These are phyloP conservation scores for Ochropacha duplaris DNA, from an alignment of 2,888 invertebrate species.

Conservation along the genomic window DNA sequence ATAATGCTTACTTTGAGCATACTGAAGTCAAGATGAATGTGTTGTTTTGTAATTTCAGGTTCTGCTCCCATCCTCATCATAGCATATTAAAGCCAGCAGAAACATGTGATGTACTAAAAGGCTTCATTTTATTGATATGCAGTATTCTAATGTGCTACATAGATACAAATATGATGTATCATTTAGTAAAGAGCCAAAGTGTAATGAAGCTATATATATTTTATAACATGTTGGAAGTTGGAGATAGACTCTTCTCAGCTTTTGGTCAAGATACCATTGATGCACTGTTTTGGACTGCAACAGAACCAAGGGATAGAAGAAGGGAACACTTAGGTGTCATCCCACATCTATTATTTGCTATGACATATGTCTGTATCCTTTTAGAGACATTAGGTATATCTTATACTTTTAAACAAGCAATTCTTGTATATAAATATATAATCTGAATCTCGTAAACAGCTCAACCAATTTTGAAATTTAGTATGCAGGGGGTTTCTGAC, in stretches of 20 bases:
- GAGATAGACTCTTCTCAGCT: conserved; percentile 96
- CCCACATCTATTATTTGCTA: conserved; percentile 95
- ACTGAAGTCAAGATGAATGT: background rate
- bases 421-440: too few relatives aligned
- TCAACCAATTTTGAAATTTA: too few relatives aligned
- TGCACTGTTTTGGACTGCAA: conserved; percentile 99
- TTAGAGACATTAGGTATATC: conserved; percentile 32
- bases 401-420: background rate
- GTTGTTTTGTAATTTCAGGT: conserved; percentile 46
- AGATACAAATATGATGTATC: conserved; percentile 99
- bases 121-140: conserved; percentile 92
- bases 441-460: too few relatives aligned
- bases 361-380: conserved; percentile 98
- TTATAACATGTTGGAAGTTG: conserved; percentile 99
- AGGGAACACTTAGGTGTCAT: conserved; percentile 93
- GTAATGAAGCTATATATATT: conserved; percentile 99
- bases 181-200: conserved; percentile 98
- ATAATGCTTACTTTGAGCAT: background rate
- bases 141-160: conserved; percentile 94
- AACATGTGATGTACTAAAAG: conserved; percentile 97
- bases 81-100: conserved; percentile 92
- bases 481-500: too few relatives aligned
- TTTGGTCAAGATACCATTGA: conserved; percentile 99
- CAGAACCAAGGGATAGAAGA: conserved; percentile 93
- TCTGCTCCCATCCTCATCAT: conserved; percentile 63